Base-by-base conservation (phyloP, 1,140 invertebrate species). In the Probaryconus sp. region DNA sequence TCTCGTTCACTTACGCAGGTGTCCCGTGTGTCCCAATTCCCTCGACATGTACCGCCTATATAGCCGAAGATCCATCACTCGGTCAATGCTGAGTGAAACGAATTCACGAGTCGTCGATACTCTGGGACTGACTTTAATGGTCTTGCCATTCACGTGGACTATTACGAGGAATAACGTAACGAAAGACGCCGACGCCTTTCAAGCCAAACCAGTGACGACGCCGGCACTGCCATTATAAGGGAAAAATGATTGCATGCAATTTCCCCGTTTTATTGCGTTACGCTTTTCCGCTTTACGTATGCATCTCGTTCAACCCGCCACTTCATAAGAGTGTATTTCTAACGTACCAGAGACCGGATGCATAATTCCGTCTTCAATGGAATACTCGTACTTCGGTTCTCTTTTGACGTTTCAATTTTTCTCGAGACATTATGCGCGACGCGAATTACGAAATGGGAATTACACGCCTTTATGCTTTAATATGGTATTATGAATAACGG, bases 221-320 rank as follows among this genome's bases (percentile, higher is more conserved):
- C 20, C 45, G 7, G 21, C 28, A 37, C 58, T 53, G 31, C 37
- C 13, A 24, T 60, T 50, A 16, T 30, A 3, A 43, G 21, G 45
- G 50, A 63, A 70, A 63, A 70, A 55, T 53, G 50, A 50, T 50
- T 48, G 56, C 50, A 70, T 63, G 67, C 67, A 60, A 70, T 70
- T 70, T 61, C 35, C 56, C 67, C 28, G 45, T 55, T 61, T 70
- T 58, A 70, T 61, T 61, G 67, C 67, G 40, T 53, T 70, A 70
- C 48, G 58, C 33, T 71, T 71, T 71, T 63, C 55, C 50, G 37
- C 26, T 11, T 20, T 47, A 50, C 21, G 14, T 63, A 53, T 26
- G 50, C 45, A 38, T 53, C 55, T 9, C 48, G 30, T 47, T 38
- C 55, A 60, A 53, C 18, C 37, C 38, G 53, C 55, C 2, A 58